These are phyloP conservation scores for Mizuhopecten yessoensis DNA, from an alignment of 1,140 invertebrate genomes.

Conservation along the genomic window DNA sequence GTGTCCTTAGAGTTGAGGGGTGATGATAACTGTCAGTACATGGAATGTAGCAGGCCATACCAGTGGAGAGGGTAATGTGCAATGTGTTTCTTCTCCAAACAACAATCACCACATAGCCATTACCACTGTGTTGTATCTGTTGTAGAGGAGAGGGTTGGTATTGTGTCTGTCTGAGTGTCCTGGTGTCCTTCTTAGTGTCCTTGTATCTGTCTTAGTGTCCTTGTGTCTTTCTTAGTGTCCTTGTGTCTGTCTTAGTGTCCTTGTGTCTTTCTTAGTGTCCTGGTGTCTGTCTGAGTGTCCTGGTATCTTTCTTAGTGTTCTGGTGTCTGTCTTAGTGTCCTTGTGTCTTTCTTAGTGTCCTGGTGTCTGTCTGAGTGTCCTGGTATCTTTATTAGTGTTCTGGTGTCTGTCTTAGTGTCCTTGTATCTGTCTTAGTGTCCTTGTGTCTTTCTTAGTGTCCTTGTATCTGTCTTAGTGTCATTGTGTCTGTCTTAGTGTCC, in stretches of 20 bases:
- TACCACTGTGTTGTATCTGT: not conserved
- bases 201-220: not conserved
- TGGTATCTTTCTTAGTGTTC: not conserved
- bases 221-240: not conserved
- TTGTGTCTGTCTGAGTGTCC: not conserved
- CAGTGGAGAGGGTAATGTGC: not conserved
- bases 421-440: not conserved
- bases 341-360: not conserved
- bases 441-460: not conserved
- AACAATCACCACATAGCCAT: not conserved
- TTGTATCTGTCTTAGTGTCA: not conserved
- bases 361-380: not conserved
- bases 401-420: not conserved
- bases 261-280: not conserved
- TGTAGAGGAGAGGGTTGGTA: not conserved
- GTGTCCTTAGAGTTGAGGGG: not conserved
- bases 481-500: not conserved
- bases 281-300: not conserved
- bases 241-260: not conserved
- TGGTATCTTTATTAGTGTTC: not conserved
- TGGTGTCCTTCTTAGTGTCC: not conserved
- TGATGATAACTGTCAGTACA: slow-evolving; percentile 2
- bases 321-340: not conserved
- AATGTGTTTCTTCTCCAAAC: not conserved
- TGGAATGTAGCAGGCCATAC: not conserved